Conservation (phyloP, 2,888 invertebrate species). For the Lymantria dispar region DNA sequence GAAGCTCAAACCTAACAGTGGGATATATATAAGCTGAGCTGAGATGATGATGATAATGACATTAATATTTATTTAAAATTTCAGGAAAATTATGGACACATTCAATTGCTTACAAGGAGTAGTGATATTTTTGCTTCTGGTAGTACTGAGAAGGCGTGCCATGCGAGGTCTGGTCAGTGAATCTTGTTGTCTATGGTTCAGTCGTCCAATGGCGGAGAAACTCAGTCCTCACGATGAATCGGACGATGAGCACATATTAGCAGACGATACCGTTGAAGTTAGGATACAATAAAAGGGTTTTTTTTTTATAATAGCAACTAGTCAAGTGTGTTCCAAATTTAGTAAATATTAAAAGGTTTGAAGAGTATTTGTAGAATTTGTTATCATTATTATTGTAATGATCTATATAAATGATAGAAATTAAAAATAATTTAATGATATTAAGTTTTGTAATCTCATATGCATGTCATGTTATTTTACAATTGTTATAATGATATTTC, state of each 20-base stretch:
- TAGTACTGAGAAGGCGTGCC: slow-evolving; percentile 81
- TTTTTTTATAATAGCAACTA: slow-evolving; percentile 10
- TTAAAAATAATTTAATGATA: no score
- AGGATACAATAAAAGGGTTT: slow-evolving; percentile 53
- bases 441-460: no score
- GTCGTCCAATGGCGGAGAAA: slow-evolving; percentile 57
- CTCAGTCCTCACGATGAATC: slow-evolving; percentile 68
- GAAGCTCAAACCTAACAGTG: no score
- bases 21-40: no score
- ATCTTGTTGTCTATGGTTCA: slow-evolving; percentile 53
- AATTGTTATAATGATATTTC: no score
- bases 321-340: slow-evolving; percentile 9
- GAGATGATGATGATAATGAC: neutral
- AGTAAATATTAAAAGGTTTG: neutral
- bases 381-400: no score
- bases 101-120: slow-evolving; percentile 86
- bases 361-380: neutral
- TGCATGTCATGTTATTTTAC: no score
- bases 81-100: slow-evolving; percentile 84
- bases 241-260: slow-evolving; percentile 62
- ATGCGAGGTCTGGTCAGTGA: slow-evolving; percentile 75
- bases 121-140: slow-evolving; percentile 83
- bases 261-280: slow-evolving; percentile 72
- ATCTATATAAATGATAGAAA: no score
- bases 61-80: slow-evolving; percentile 11